Conservation (phyloP, 2,113 vertebrate species). For the Spea multiplicata region DNA sequence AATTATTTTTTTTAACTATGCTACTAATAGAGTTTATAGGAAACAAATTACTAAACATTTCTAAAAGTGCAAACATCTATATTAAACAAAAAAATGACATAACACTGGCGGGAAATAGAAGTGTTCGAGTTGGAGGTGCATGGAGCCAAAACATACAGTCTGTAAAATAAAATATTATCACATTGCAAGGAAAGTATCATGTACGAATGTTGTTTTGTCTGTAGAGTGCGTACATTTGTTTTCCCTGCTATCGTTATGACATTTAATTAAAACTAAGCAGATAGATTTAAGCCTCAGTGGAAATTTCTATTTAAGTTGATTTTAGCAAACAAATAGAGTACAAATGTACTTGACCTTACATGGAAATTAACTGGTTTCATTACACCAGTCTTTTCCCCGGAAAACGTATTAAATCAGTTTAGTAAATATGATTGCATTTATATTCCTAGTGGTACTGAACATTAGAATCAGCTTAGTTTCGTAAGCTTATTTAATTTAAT, state of each 20-base stretch:
- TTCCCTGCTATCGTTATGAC: neutral
- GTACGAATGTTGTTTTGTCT: neutral
- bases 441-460: no score
- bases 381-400: constrained; percentile 1
- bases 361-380: constrained; percentile 24
- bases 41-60: no score
- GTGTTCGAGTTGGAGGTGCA: no score
- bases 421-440: no score
- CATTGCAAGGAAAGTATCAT: neutral
- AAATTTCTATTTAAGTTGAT: constrained; percentile 8
- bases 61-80: no score
- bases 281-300: neutral
- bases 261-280: constrained; percentile 13
- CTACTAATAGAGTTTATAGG: no score
- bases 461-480: no score
- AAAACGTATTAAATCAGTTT: neutral
- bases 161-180: neutral
- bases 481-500: no score
- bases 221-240: neutral
- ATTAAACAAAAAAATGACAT: no score
- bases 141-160: neutral
- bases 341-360: constrained; percentile 25
- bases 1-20: no score
- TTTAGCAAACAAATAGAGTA: constrained; percentile 25
- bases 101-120: no score